These are phyloP conservation scores for Lasioglossum marginatum DNA, from an alignment of 2,888 invertebrate genomes.

Conservation along the genomic window DNA sequence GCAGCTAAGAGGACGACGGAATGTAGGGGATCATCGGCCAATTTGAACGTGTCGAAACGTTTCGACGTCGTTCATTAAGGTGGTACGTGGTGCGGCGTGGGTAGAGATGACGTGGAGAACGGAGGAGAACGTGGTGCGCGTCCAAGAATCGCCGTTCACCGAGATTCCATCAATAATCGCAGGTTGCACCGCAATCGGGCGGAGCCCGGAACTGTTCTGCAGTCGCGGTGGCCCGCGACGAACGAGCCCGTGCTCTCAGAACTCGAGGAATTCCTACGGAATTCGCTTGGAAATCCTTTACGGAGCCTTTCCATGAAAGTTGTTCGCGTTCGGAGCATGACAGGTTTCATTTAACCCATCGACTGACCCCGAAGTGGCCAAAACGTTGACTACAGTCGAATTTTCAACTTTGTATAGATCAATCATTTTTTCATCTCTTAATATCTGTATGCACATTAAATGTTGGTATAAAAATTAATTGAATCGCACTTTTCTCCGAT, in stretches of 20 bases:
- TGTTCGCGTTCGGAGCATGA: neutral
- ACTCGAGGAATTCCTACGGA: conserved; percentile 7
- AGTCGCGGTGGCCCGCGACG: conserved; percentile 26
- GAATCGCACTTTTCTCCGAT: too few relatives aligned
- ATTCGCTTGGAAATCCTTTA: conserved; percentile 4
- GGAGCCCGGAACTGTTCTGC: conserved; percentile 41
- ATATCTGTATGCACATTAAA: too few relatives aligned
- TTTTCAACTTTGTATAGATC: too few relatives aligned
- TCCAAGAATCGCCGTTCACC: conserved; percentile 64
- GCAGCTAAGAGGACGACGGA: conserved; percentile 19
- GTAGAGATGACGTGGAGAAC: conserved; percentile 31
- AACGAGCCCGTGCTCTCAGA: conserved; percentile 11
- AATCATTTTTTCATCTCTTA: too few relatives aligned
- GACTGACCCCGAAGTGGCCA: too few relatives aligned
- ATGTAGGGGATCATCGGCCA: conserved; percentile 61
- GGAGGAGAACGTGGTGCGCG: conserved; percentile 32
- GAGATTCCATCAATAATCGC: conserved; percentile 76
- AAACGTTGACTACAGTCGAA: too few relatives aligned
- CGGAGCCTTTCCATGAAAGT: neutral
- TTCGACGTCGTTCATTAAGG: conserved; percentile 76
- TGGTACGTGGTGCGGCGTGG: conserved; percentile 67
- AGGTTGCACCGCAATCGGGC: conserved; percentile 52
- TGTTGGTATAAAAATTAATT: too few relatives aligned
- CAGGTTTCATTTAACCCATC: too few relatives aligned
- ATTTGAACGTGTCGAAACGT: conserved; percentile 77